These are phyloP conservation scores for Alloscopus bannaensis DNA, from an alignment of 2,888 invertebrate species.

Conservation along the genomic window DNA sequence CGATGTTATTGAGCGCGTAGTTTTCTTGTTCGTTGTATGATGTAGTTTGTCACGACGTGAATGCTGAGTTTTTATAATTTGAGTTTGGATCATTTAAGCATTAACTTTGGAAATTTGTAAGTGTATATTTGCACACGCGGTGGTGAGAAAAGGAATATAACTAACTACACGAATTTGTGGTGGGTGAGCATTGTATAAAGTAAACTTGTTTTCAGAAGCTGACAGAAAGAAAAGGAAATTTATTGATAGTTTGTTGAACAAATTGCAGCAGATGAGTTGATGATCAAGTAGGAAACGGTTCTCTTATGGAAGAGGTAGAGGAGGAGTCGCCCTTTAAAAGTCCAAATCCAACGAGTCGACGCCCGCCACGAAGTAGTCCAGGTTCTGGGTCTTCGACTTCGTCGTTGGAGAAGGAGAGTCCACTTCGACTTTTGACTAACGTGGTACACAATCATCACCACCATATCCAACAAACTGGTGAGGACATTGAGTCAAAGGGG, in stretches of 20 bases:
- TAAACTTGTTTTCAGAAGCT: not conserved
- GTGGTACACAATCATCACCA: not conserved
- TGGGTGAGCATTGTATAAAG: not conserved
- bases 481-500: not conserved
- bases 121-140: no score
- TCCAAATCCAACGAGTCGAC: slow-evolving; percentile 5
- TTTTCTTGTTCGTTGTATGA: no score
- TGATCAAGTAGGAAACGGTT: not conserved
- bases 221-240: not conserved
- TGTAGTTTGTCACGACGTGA: no score
- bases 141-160: not conserved
- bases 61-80: not conserved
- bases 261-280: not conserved
- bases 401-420: not conserved
- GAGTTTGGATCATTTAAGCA: no score
- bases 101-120: no score
- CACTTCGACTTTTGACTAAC: not conserved
- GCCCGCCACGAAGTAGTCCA: slow-evolving; percentile 1
- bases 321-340: slow-evolving; percentile 39
- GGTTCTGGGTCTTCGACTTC: slow-evolving; percentile 35
- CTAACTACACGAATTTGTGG: not conserved
- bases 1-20: not conserved
- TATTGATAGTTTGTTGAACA: not conserved
- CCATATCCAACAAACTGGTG: not conserved
- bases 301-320: slow-evolving; percentile 28